A percentile compares a stretch with the other conserved stretches of the same genome.
phyloP scores from a whole-genome alignment of 64 coral and sea anemone genomes.

The Pachyseris speciosa region DNA sequence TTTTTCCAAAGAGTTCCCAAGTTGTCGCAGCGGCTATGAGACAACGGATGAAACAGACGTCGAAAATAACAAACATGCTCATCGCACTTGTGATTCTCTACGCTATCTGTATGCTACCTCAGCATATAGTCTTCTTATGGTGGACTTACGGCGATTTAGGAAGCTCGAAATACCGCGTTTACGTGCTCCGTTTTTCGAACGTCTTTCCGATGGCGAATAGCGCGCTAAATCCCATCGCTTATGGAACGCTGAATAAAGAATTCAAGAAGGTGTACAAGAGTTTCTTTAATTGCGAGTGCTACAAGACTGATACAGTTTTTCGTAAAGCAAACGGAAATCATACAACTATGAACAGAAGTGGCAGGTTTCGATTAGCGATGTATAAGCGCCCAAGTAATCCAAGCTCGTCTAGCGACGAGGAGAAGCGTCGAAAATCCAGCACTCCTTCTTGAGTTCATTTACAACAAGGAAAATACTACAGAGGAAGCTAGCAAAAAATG shows the following conservation, averaged over 20 bases:
- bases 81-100: conserved; percentile 83
- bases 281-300: conserved; percentile 82
- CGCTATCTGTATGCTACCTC: conserved; percentile 88
- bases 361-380: conserved; percentile 50
- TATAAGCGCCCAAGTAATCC: conserved; percentile 30
- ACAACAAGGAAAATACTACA: not conserved
- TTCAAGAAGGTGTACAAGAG: conserved; percentile 89
- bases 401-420: not conserved
- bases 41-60: conserved; percentile 63
- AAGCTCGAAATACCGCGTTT: conserved; percentile 61
- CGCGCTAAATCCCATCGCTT: conserved; percentile 88
- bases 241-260: conserved; percentile 89
- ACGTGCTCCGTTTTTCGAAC: conserved; percentile 86
- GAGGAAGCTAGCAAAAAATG: not conserved
- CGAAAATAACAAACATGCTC: conserved; percentile 82
- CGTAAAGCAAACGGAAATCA: not conserved
- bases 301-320: not conserved
- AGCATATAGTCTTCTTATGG: conserved; percentile 82
- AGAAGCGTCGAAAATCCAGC: conserved; percentile 6
- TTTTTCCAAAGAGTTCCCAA: conserved; percentile 62
- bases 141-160: conserved; percentile 64
- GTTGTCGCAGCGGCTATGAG: conserved; percentile 67
- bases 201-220: conserved; percentile 97
- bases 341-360: not conserved
- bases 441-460: not conserved